Evolutionary conservation across 2,888 invertebrate species (phyloP).

Genomic region (Diabrotica balteata): DNA sequence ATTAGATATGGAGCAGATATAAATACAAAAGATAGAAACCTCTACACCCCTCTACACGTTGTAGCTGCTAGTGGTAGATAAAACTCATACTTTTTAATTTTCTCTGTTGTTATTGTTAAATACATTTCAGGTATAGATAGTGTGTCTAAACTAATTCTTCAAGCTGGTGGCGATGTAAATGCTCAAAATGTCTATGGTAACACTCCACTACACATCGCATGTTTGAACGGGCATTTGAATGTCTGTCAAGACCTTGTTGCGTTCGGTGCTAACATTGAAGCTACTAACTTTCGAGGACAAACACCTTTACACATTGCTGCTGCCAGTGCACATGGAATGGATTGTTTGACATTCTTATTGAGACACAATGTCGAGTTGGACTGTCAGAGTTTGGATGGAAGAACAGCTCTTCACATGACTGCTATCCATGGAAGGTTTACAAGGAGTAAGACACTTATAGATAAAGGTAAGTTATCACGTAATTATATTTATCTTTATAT

Average conservation of each 20-base stretch:
- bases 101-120: conserved; percentile 1
- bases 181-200: conserved; percentile 67
- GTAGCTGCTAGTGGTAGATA: conserved; percentile 66
- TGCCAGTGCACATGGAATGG: conserved; percentile 67
- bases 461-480: conserved; percentile 60
- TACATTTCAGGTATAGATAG: conserved; percentile 45
- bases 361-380: conserved; percentile 64
- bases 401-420: conserved; percentile 72
- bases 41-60: conserved; percentile 69
- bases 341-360: conserved; percentile 66
- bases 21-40: conserved; percentile 61
- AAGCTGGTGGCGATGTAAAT: conserved; percentile 65
- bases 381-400: conserved; percentile 65
- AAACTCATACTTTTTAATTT: neutral
- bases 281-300: conserved; percentile 60
- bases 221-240: conserved; percentile 67
- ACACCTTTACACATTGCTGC: conserved; percentile 69
- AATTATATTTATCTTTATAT: neutral
- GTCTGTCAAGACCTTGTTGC: conserved; percentile 64
- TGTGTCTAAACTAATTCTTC: conserved; percentile 59
- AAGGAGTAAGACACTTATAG: conserved; percentile 67
- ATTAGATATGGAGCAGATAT: conserved; percentile 61
- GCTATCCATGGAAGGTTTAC: conserved; percentile 71
- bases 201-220: conserved; percentile 67
- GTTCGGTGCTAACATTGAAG: conserved; percentile 62